Percentiles rank a stretch among this genome's conserved stretches.
phyloP scores from a whole-genome alignment of 2,113 vertebrate genomes.

The Carassius auratus region DNA sequence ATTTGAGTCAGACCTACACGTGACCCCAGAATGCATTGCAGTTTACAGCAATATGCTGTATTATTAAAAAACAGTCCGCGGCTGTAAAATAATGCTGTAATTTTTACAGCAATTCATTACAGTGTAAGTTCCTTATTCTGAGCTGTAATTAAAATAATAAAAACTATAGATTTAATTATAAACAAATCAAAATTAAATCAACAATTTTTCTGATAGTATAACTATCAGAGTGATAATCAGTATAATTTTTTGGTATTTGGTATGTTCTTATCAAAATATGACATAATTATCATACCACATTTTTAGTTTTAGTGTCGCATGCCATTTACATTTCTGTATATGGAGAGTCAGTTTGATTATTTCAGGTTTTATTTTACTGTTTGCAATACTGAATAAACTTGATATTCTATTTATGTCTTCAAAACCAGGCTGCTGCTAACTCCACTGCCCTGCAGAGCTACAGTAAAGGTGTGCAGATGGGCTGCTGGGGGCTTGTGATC shows the following conservation, averaged over 20 bases:
- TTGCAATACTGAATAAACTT: neutral
- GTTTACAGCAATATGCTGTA: no score
- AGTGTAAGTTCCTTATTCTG: slow-evolving; percentile 61
- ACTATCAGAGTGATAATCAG: no score
- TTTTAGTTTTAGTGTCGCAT: neutral
- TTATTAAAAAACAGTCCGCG: no score
- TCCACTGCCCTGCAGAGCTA: slow-evolving; percentile 86
- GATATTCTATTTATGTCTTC: neutral
- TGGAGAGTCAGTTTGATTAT: neutral
- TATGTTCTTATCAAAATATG: neutral
- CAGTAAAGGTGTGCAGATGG: slow-evolving; percentile 94
- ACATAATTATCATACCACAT: neutral
- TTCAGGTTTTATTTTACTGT: neutral
- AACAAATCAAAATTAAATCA: no score
- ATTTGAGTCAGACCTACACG: no score
- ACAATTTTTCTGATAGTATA: no score
- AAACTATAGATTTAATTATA: neutral
- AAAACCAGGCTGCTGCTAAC: slow-evolving; percentile 82
- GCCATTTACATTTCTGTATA: neutral
- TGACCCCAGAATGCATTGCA: no score
- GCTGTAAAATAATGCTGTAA: no score
- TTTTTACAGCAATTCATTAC: no score
- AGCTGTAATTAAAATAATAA: neutral
- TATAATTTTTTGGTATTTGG: no score
- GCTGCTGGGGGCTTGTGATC: slow-evolving; percentile 95